These are phyloP conservation scores for Hemicordylus capensis DNA, from an alignment of 2,113 vertebrate species.

Conservation along the genomic window DNA sequence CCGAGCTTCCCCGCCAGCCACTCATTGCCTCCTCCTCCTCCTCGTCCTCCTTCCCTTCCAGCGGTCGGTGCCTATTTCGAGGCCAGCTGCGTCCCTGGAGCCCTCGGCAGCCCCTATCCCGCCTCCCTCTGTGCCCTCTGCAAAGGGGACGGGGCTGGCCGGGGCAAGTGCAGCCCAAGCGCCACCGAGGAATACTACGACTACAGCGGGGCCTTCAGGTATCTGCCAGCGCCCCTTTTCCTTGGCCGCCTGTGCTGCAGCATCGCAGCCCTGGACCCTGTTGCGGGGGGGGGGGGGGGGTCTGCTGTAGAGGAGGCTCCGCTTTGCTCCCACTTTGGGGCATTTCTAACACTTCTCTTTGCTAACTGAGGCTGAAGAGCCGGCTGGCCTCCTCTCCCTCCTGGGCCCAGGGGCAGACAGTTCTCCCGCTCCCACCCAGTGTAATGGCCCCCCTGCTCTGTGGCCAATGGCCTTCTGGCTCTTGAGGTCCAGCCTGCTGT, in stretches of 20 bases:
- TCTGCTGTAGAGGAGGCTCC: neutral
- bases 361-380: too few relatives aligned
- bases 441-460: too few relatives aligned
- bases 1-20: neutral
- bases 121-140: conserved; percentile 87
- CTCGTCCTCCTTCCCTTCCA: conserved; percentile 63
- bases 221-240: neutral
- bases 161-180: conserved; percentile 75
- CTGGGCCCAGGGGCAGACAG: too few relatives aligned
- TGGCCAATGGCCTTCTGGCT: too few relatives aligned
- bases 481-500: too few relatives aligned
- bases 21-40: too few relatives aligned
- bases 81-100: conserved; percentile 91
- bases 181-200: conserved; percentile 82
- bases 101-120: conserved; percentile 64
- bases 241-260: neutral
- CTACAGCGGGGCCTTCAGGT: conserved; percentile 95
- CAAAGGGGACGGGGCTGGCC: conserved; percentile 72
- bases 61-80: conserved; percentile 89
- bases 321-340: too few relatives aligned
- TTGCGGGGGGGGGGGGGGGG: neutral
- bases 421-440: too few relatives aligned
- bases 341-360: too few relatives aligned
- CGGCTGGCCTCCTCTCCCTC: too few relatives aligned
- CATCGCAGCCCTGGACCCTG: neutral